phyloP scores from a whole-genome alignment of 2,113 vertebrate species.

The Hemicordylus capensis region DNA sequence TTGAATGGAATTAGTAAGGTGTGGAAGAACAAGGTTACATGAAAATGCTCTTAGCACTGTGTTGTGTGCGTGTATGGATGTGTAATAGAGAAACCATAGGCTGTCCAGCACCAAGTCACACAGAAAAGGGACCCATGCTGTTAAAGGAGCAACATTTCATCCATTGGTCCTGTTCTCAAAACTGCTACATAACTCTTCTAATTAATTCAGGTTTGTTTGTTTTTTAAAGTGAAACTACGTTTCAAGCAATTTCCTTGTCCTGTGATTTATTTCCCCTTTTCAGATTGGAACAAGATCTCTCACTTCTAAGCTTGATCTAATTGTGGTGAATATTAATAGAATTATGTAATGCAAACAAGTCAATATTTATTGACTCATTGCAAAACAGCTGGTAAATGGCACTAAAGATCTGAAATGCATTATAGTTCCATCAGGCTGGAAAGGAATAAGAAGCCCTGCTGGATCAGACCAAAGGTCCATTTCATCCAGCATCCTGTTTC shows the following conservation, averaged over 20 bases:
- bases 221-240: not conserved
- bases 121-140: not conserved
- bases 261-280: not conserved
- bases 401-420: not conserved
- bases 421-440: not conserved
- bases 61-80: not conserved
- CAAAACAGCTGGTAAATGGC: conserved; percentile 21
- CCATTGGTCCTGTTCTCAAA: not conserved
- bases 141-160: not conserved
- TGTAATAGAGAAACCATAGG: not conserved
- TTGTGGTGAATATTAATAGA: conserved; percentile 15
- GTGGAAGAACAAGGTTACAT: conserved; percentile 38
- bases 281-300: conserved; percentile 5
- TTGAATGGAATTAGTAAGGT: conserved; percentile 57
- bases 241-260: not conserved
- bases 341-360: conserved; percentile 34
- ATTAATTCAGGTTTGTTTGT: not conserved
- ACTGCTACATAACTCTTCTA: not conserved
- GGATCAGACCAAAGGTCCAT: not conserved
- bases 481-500: not conserved
- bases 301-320: not conserved
- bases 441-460: not conserved
- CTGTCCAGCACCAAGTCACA: conserved; percentile 24
- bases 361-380: conserved; percentile 34
- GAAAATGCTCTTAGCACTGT: conserved; percentile 31